Evolutionary conservation across 2,888 invertebrate species (phyloP), one percentile per base, ranked within the genome.

Genomic region (Apamea sordens): DNA sequence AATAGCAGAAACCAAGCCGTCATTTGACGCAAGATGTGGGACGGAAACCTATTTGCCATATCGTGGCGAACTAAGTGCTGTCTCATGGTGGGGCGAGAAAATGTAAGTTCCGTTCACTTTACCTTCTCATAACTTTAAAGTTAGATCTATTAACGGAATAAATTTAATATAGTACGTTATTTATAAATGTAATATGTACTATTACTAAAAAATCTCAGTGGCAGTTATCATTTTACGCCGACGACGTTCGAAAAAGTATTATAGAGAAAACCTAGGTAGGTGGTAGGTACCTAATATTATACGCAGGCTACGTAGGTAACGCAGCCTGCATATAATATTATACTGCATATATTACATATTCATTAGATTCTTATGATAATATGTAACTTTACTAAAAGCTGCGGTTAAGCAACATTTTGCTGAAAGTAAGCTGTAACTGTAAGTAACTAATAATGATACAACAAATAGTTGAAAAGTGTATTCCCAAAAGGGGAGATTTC

Each of bases 11-110:
- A 81, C 80, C 73, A 76, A 83, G 71, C 65, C 80, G 74, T 85
- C 88, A 82, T 83, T 76, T 56, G 76, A 82, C 68, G 81, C 79
- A 85, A 88, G 80, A 85, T 84, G 87, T 84, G 82, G 84, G 84
- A 82, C 89, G 91, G 89, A 92, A 92, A 89, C 87, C 87, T 90
- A 92, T 92, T 92, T 90, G 92, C 90, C 90, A 86, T 83, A 75
- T 89, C 84, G 83, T 84, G 83, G 88, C 84, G 84, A 89, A 90
- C 88, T 86, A 86, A 88, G 86, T 88, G 88, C 84, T 85, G 90
- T 92, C 92, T 89, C 92, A 90, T 86, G 90, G 87, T 90, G 88
- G 64, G 85, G 79, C 77, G 82, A 88, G 84, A 87, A 84, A 87
- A 85, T 78, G 64, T 80, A 83, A 83, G 87, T 86, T 86, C 85